These are phyloP conservation scores for Mesochorus sp. DNA, from an alignment of 2,888 invertebrate genomes.

Conservation along the genomic window DNA sequence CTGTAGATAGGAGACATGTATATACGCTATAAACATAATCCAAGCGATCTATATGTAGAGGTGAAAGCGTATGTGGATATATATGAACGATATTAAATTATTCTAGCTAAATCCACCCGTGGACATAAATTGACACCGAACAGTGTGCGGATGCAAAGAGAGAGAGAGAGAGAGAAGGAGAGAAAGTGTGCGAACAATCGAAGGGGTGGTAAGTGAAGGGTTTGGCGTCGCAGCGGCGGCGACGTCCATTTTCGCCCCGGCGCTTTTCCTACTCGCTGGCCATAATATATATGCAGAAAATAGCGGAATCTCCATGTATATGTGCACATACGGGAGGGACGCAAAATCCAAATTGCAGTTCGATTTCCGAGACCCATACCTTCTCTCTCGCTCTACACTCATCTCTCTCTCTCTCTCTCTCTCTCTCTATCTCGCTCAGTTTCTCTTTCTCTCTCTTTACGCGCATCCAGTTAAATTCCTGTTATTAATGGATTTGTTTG, in stretches of 20 bases:
- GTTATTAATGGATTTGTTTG: constrained; percentile 80
- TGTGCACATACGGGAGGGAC: not conserved
- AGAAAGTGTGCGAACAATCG: constrained; percentile 24
- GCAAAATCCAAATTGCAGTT: constrained; percentile 47
- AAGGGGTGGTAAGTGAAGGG: constrained; percentile 27
- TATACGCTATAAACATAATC: constrained; percentile 6
- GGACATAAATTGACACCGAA: constrained; percentile 75
- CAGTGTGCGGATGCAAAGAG: constrained; percentile 52
- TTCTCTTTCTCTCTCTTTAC: constrained; percentile 45
- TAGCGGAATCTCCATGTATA: not conserved
- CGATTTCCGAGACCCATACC: constrained; percentile 22
- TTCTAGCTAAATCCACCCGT: constrained; percentile 71
- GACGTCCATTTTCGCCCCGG: constrained; percentile 53
- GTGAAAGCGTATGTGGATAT: constrained; percentile 60
- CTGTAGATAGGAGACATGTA: not conserved
- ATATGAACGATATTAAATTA: constrained; percentile 75
- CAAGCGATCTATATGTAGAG: not conserved
- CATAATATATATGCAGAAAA: not conserved
- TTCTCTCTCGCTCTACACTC: constrained; percentile 11
- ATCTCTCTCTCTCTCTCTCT: constrained; percentile 17
- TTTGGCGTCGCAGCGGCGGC: constrained; percentile 32
- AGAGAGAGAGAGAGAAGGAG: constrained; percentile 3
- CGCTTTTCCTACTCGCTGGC: constrained; percentile 37
- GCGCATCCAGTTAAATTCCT: constrained; percentile 72
- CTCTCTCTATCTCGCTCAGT: constrained; percentile 51